Percentiles rank a stretch among this genome's conserved stretches.
Evolutionary conservation across 92 coral and sea anemone species (phyloP).

Genomic region (Ricordea florida): DNA sequence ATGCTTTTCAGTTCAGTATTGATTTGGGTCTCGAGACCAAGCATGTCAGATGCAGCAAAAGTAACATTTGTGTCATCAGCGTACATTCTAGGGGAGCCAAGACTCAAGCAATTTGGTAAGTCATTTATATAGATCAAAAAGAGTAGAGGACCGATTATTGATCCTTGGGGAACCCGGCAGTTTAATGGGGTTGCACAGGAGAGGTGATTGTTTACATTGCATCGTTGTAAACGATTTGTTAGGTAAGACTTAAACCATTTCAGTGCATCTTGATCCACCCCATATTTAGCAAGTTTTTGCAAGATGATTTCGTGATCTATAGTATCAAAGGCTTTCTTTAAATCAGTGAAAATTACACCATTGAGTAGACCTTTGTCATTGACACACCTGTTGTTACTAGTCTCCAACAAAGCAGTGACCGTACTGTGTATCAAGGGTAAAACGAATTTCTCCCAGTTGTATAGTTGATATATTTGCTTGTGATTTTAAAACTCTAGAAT

Average conservation of each 20-base stretch:
- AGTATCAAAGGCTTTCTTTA: conserved; percentile 5
- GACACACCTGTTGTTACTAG: not conserved
- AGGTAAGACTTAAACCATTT: conserved; percentile 2
- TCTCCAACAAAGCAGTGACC: no score
- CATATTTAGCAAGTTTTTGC: not conserved
- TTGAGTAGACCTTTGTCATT: not conserved
- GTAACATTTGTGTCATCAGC: no score
- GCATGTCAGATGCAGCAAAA: no score
- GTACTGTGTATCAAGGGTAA: no score
- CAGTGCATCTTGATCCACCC: not conserved
- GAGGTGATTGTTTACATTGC: no score
- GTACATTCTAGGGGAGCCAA: not conserved
- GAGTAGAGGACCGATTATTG: not conserved
- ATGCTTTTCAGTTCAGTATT: no score
- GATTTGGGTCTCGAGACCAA: no score
- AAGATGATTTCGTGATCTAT: not conserved
- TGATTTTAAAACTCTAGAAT: no score
- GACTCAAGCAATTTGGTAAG: not conserved
- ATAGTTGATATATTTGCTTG: no score
- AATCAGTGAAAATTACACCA: not conserved
- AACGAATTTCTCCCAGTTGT: no score
- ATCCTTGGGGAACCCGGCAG: not conserved
- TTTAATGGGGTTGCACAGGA: not conserved
- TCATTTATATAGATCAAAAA: no score
- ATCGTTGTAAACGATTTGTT: no score